Conservation (phyloP, 2,888 invertebrate species). For the Megaustenia siamemsis region DNA sequence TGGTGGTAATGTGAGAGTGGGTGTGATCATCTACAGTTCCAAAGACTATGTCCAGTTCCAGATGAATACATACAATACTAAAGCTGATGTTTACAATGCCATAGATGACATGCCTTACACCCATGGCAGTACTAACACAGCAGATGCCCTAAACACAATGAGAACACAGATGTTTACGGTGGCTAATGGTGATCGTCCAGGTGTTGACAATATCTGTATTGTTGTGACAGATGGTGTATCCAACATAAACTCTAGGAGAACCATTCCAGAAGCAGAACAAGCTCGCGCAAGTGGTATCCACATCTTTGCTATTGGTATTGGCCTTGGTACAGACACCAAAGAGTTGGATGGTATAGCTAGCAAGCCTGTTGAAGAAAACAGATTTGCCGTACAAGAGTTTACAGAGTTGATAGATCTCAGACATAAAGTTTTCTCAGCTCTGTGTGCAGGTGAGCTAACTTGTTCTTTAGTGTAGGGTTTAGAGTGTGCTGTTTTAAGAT, state of each 20-base stretch:
- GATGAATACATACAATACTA: slow-evolving; percentile 61
- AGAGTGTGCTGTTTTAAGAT: no score
- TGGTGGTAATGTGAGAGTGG: slow-evolving; percentile 68
- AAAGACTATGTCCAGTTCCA: slow-evolving; percentile 65
- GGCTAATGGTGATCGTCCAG: slow-evolving; percentile 70
- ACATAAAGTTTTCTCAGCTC: slow-evolving; percentile 59
- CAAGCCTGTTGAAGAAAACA: slow-evolving; percentile 62
- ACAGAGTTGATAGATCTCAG: slow-evolving; percentile 63
- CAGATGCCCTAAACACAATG: slow-evolving; percentile 71
- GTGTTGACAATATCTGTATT: slow-evolving; percentile 68
- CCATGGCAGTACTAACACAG: slow-evolving; percentile 75
- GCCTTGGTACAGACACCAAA: slow-evolving; percentile 63
- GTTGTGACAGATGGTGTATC: slow-evolving; percentile 75
- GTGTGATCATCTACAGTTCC: slow-evolving; percentile 69
- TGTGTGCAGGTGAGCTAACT: slow-evolving; percentile 55
- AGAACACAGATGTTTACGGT: slow-evolving; percentile 66
- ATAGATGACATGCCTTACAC: slow-evolving; percentile 67
- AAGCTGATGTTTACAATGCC: slow-evolving; percentile 63
- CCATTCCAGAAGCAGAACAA: slow-evolving; percentile 70
- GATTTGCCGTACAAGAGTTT: slow-evolving; percentile 65
- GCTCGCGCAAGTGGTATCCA: slow-evolving; percentile 59
- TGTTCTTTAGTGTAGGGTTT: no score
- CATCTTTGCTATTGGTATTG: slow-evolving; percentile 66
- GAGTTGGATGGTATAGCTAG: slow-evolving; percentile 70
- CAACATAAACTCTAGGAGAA: slow-evolving; percentile 71